Evolutionary conservation across 2,888 invertebrate genomes (phyloP).

Genomic region (Cheilosia vulpina): DNA sequence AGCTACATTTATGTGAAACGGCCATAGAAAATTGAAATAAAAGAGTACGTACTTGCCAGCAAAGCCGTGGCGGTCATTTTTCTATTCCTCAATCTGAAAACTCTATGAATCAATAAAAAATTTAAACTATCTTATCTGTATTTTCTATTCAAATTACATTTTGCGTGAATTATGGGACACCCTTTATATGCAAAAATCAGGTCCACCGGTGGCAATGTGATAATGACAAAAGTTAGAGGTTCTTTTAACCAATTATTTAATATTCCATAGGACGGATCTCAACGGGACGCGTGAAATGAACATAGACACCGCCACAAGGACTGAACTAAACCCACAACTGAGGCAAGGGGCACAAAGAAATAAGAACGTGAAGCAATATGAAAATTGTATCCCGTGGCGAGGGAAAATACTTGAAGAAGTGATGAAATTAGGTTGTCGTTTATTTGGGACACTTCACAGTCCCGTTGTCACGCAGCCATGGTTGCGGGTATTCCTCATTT

Average conservation of each 20-base stretch:
- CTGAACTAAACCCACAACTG: not conserved
- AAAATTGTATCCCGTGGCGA: not conserved
- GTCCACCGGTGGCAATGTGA: not conserved
- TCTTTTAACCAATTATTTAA: slow-evolving; percentile 17
- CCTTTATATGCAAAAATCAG: not conserved
- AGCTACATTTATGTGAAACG: too few relatives aligned
- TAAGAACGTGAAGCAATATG: not conserved
- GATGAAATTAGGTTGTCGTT: not conserved
- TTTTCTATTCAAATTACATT: too few relatives aligned
- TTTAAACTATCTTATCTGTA: too few relatives aligned
- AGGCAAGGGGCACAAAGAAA: not conserved
- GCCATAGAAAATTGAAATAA: too few relatives aligned
- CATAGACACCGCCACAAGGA: slow-evolving; percentile 6
- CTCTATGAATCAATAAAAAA: too few relatives aligned
- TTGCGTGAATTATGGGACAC: too few relatives aligned
- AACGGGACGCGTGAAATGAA: slow-evolving; percentile 13
- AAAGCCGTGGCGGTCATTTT: too few relatives aligned
- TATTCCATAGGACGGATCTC: slow-evolving; percentile 6
- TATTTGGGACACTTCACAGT: not conserved
- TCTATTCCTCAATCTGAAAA: too few relatives aligned
- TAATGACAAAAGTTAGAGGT: not conserved
- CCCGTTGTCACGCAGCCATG: not conserved
- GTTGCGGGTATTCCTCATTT: not conserved
- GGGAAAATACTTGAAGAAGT: not conserved
- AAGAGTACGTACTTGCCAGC: too few relatives aligned